phyloP scores from a whole-genome alignment of 2,888 invertebrate species.

The Merodon equestris region DNA sequence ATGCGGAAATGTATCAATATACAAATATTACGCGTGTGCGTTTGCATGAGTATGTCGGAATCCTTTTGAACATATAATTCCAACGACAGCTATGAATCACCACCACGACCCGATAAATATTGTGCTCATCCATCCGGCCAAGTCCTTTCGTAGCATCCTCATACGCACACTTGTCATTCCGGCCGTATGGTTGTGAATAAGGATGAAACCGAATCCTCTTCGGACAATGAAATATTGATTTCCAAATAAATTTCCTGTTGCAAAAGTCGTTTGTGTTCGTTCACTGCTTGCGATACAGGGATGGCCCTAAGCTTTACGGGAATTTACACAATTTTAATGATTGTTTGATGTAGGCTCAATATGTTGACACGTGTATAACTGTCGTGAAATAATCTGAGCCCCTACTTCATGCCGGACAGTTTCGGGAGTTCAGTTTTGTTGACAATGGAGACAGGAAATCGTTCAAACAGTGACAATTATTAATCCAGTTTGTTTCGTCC shows the following conservation, averaged over 20 bases:
- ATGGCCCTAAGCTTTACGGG: background rate
- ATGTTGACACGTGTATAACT: slow-evolving; percentile 56
- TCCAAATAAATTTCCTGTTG: slow-evolving; percentile 58
- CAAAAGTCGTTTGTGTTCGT: slow-evolving; percentile 37
- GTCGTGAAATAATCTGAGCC: slow-evolving; percentile 31
- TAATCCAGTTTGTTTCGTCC: slow-evolving; percentile 34
- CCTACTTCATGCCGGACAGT: background rate
- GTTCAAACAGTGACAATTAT: slow-evolving; percentile 49
- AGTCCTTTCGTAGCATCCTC: background rate
- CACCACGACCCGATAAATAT: slow-evolving; percentile 53
- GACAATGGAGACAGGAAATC: background rate
- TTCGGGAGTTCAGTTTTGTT: slow-evolving; percentile 9
- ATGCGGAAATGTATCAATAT: background rate
- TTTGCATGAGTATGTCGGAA: too few relatives aligned
- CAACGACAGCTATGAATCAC: slow-evolving; percentile 63
- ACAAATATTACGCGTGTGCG: background rate
- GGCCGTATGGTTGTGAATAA: slow-evolving; percentile 1
- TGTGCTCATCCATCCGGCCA: slow-evolving; percentile 25
- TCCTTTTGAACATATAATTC: slow-evolving; percentile 52
- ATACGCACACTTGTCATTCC: background rate
- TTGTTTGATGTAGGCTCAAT: slow-evolving; percentile 60
- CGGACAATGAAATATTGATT: slow-evolving; percentile 65
- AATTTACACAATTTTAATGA: slow-evolving; percentile 45
- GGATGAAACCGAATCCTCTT: slow-evolving; percentile 33
- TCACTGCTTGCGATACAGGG: background rate